These are phyloP conservation scores for Lutjanus campechanus DNA, from an alignment of 2,797 vertebrate genomes.

Conservation along the genomic window DNA sequence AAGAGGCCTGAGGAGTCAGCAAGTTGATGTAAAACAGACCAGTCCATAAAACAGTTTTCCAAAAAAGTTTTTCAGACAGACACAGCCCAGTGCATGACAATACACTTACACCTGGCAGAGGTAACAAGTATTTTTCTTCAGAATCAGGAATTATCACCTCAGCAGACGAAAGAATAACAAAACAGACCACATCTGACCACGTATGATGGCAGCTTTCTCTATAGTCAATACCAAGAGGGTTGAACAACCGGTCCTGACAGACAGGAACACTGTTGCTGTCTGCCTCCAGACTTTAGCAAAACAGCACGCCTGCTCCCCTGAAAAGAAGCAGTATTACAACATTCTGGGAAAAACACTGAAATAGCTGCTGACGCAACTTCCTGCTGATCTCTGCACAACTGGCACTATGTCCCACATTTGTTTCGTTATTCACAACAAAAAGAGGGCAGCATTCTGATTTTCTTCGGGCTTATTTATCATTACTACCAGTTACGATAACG, in stretches of 20 bases:
- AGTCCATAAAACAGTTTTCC: too few relatives aligned
- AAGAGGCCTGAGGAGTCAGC: too few relatives aligned
- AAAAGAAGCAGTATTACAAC: slow-evolving; percentile 45
- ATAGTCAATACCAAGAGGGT: background rate
- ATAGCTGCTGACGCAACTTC: slow-evolving; percentile 59
- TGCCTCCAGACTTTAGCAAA: slow-evolving; percentile 20
- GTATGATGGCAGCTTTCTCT: background rate
- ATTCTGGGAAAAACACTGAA: slow-evolving; percentile 52
- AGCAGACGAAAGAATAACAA: background rate
- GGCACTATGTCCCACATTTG: slow-evolving; percentile 16
- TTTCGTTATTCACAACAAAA: background rate
- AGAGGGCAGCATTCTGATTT: background rate
- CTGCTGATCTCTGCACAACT: slow-evolving; percentile 50
- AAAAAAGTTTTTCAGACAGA: too few relatives aligned
- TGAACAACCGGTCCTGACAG: background rate
- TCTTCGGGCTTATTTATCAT: background rate
- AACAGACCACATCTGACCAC: background rate
- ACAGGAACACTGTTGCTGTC: background rate
- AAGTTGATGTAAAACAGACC: too few relatives aligned
- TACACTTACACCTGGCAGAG: too few relatives aligned
- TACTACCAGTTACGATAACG: background rate
- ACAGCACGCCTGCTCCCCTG: slow-evolving; percentile 9
- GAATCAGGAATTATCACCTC: background rate
- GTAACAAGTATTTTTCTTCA: background rate
- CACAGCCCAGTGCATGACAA: too few relatives aligned